Base-by-base conservation (phyloP, 2,888 invertebrate genomes). In the Nephrocerus scutellatus region DNA sequence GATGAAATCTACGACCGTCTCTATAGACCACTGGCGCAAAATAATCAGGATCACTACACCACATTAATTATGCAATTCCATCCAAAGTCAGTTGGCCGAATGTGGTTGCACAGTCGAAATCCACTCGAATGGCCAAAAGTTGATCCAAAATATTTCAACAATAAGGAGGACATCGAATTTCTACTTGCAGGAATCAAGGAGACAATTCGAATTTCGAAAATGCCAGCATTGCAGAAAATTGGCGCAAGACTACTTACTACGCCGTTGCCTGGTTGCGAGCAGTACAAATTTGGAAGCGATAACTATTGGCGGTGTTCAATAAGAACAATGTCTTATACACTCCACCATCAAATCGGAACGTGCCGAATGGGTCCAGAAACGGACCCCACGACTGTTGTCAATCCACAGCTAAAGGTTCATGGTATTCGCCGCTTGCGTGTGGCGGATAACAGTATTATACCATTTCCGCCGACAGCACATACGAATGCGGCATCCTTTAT, bases 51-150 rank as follows among this genome's bases (percentile, higher is more conserved):
- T 70, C 73, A 71, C 6, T 79, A 72, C 72, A 74, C 71, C 30
- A 63, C 77, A 8, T 71, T 81, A 44, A 76, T 80, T 0, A 78
- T 84, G 67, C 62, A 83, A 8, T 72, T 84, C 33, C 76, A 82
- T 56, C 86, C 86, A 0, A 75, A 77, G 57, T 85, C 85, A n/a
- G 68, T 72, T 15, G 86, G 87, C 1, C 68, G 72, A 16, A 49
- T 86, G 1, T 73, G 72, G 53, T 66, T 92, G 7, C 74, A 72
- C 51, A 76, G 80, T 28, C 76, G 68, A n/a, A 77, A 90, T 68
- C 86, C 89, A 0, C 74, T 79, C 29, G 77, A 80, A 22, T 76
- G 80, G 51, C 89, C 91, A 0, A 66, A 77, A n/a, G 77, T 92
- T 51, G 78, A 84, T 52, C 82, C 87, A 0, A 85, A 90, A 54